A percentile compares a stretch with the other conserved stretches of the same genome.
phyloP scores from a whole-genome alignment of 1,140 invertebrate genomes.

The Sesamia nonagrioides region DNA sequence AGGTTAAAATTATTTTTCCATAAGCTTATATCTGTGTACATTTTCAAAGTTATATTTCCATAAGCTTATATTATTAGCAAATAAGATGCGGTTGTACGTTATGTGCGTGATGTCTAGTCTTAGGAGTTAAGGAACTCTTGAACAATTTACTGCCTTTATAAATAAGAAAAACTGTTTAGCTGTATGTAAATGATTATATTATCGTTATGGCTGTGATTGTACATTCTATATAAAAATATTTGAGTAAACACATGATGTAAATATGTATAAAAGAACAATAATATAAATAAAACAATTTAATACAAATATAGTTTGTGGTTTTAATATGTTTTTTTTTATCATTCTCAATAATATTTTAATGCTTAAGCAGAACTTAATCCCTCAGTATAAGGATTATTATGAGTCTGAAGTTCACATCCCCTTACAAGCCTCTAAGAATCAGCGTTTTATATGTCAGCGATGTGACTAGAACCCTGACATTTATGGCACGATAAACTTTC shows the following conservation, averaged over 20 bases:
- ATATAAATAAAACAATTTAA: constrained; percentile 30
- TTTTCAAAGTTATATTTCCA: too few relatives aligned
- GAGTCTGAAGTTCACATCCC: not conserved
- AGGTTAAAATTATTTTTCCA: too few relatives aligned
- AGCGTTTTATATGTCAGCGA: too few relatives aligned
- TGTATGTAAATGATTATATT: not conserved
- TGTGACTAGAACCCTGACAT: too few relatives aligned
- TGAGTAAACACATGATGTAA: constrained; percentile 16
- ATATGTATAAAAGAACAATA: constrained; percentile 7
- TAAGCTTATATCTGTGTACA: too few relatives aligned
- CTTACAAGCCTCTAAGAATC: not conserved
- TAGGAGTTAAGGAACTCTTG: constrained; percentile 14
- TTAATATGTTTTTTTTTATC: not conserved
- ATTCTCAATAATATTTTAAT: not conserved
- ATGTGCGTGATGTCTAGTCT: constrained; percentile 53
- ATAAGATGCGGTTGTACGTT: not conserved
- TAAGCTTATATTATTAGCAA: too few relatives aligned
- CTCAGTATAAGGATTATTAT: not conserved
- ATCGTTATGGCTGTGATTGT: constrained; percentile 54
- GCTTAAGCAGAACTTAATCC: not conserved
- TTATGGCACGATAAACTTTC: not conserved
- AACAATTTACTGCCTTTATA: constrained; percentile 7
- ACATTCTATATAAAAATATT: constrained; percentile 18
- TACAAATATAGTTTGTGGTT: constrained; percentile 29
- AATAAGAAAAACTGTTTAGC: not conserved